Percentiles rank a stretch among this genome's conserved stretches.
Conservation (phyloP, 1,140 invertebrate genomes). For the Drosophila guanche region DNA sequence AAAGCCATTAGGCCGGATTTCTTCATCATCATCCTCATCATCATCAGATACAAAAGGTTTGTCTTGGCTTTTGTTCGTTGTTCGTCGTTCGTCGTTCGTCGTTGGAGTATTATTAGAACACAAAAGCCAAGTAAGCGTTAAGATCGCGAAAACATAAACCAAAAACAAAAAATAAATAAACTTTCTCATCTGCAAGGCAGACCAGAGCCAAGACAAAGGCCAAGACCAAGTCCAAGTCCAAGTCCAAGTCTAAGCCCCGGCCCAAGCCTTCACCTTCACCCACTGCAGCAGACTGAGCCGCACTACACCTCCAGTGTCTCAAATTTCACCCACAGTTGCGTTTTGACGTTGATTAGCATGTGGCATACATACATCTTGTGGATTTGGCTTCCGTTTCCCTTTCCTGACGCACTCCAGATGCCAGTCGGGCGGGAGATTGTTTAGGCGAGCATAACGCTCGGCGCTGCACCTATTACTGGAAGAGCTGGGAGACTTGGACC, state of each 20-base stretch:
- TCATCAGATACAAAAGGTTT: conserved; percentile 56
- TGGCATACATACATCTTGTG: conserved; percentile 74
- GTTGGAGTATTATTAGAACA: conserved; percentile 73
- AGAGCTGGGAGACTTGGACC: conserved; percentile 29
- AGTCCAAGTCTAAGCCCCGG: conserved; percentile 12
- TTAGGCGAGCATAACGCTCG: conserved; percentile 64
- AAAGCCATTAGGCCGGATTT: conserved; percentile 70
- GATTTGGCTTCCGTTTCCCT: conserved; percentile 73
- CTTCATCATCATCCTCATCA: conserved; percentile 15
- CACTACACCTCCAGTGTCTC: conserved; percentile 31
- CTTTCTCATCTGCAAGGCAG: conserved; percentile 62
- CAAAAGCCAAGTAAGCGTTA: conserved; percentile 79
- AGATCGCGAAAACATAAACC: conserved; percentile 57
- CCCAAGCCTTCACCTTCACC: conserved; percentile 73
- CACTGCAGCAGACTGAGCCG: conserved; percentile 53
- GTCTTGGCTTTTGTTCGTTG: conserved; percentile 44
- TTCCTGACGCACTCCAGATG: conserved; percentile 47
- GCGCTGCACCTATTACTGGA: conserved; percentile 57
- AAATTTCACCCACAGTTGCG: conserved; percentile 54
- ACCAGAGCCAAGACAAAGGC: conserved; percentile 16
- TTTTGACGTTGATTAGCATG: conserved; percentile 74
- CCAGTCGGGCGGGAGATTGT: conserved; percentile 21
- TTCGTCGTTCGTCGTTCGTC: conserved; percentile 1
- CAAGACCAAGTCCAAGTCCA: conserved; percentile 6
- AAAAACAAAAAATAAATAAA: conserved; percentile 57